Base-by-base conservation (phyloP, 2,113 vertebrate genomes). In the Prietella phreatophila region DNA sequence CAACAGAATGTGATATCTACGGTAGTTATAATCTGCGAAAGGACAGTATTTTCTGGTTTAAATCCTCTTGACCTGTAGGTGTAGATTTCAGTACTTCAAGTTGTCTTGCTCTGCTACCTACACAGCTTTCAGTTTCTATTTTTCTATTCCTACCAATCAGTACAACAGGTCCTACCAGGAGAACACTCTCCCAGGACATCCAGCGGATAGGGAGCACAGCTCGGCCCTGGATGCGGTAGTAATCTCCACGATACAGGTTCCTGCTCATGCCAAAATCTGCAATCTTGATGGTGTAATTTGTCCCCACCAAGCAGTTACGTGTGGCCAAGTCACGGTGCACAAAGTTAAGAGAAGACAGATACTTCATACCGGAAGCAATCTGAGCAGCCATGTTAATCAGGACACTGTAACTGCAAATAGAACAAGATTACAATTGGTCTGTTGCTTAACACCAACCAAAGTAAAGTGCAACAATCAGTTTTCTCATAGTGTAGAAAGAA, bases 101-200 rank as follows among this genome's bases (percentile, higher is more conserved):
- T 30, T 79, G 47, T 47, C 76, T 55, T 53, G 76, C n/a, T 13
- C 50, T 50, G 50, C 42, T 50, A 50, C 10, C 22, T 14, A 50
- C 76, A 79, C 5, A 15, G 17, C 13, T 80, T 80, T 55, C 27
- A 10, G 27, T 30, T 50, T 50, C 47, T 50, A 50, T 10, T 50
- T 50, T 50, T 79, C 27, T 55, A 60, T 82, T 39, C 30, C 19
- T 22, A 82, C 4, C 19, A 82, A 58, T 20, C 1, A 58, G 17
- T 81, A 56, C 50, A 1, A 22, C 1, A 9, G n/a, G 47, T 39
- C 94, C 73, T 92, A 99, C 98, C 95, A 99, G 93, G 14, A 99
- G 94, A 88, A 99, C 98, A 94, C 98, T 99, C 92, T 99, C 98
- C 98, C 98, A 99, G 8, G 98, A 98, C 98, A 99, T 99, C 98